phyloP scores from a whole-genome alignment of 1,140 invertebrate genomes.

The Macrostomum lignano region DNA sequence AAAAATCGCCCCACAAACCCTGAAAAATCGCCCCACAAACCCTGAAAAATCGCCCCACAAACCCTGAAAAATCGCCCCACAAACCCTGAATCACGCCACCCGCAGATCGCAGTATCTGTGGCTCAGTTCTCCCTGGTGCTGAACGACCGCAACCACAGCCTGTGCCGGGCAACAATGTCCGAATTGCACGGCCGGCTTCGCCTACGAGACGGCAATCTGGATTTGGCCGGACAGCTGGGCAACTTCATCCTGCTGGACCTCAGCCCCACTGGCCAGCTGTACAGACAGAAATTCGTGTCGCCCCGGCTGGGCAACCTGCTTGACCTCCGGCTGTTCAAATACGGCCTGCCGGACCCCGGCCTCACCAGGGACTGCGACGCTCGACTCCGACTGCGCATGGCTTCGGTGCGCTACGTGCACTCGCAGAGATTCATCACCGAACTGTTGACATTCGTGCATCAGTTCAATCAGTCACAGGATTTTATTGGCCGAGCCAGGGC shows the following conservation, averaged over 20 bases:
- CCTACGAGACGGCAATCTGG: neutral
- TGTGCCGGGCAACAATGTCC: too few species aligned
- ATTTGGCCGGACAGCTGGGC: slow-evolving; percentile 32
- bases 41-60: too few species aligned
- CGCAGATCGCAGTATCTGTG: too few species aligned
- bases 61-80: too few species aligned
- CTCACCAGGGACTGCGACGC: slow-evolving; percentile 39
- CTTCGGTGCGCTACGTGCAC: slow-evolving; percentile 54
- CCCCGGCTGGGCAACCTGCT: slow-evolving; percentile 46
- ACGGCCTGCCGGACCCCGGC: slow-evolving; percentile 25
- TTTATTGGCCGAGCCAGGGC: too few species aligned
- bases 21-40: too few species aligned
- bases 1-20: too few species aligned
- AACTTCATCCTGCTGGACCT: slow-evolving; percentile 49
- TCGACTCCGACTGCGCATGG: slow-evolving; percentile 34
- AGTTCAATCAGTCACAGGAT: slow-evolving; percentile 52
- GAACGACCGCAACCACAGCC: too few species aligned
- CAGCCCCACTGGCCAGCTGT: slow-evolving; percentile 41
- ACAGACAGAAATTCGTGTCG: slow-evolving; percentile 53
- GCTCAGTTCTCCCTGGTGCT: too few species aligned
- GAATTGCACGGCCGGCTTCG: too few species aligned
- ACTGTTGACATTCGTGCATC: slow-evolving; percentile 48
- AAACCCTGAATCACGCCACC: too few species aligned
- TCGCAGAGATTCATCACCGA: slow-evolving; percentile 69
- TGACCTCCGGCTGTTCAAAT: slow-evolving; percentile 39